phyloP scores from a whole-genome alignment of 2,797 vertebrate species.

The Acanthis flammea region DNA sequence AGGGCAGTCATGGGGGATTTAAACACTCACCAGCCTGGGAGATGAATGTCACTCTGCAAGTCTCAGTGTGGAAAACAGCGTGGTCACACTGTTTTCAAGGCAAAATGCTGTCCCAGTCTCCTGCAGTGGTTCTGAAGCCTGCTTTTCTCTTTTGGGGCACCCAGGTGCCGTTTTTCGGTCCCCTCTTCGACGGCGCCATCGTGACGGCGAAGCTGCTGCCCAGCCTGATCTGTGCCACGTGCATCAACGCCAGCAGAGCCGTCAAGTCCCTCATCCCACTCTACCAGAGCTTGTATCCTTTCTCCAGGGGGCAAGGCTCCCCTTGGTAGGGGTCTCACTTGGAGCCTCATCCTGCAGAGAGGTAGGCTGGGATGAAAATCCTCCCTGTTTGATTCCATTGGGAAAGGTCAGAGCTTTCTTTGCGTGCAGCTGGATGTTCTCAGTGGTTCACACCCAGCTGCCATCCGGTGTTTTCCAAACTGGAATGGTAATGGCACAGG shows the following conservation, averaged over 20 bases:
- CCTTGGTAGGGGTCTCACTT: background rate
- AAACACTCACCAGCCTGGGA: background rate
- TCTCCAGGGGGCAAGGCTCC: background rate
- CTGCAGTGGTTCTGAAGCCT: background rate
- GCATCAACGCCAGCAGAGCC: conserved; percentile 97
- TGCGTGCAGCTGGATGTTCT: rapidly evolving
- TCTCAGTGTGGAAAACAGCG: background rate
- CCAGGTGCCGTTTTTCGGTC: conserved; percentile 97
- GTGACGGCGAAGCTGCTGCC: conserved; percentile 91
- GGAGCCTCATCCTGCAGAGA: background rate
- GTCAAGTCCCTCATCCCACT: conserved; percentile 96
- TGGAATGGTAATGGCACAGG: no score
- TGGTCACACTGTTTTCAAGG: rapidly evolving
- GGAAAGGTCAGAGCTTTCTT: background rate
- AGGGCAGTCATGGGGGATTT: background rate
- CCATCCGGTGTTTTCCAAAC: background rate
- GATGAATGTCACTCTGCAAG: no score
- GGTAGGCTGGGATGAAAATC: conserved; percentile 51
- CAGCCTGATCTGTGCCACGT: conserved; percentile 92
- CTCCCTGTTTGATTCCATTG: background rate
- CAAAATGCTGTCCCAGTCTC: background rate
- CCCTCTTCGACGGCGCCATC: conserved; percentile 93
- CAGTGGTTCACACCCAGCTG: background rate
- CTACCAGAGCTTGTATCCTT: conserved; percentile 99
- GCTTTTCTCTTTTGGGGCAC: background rate